phyloP scores from a whole-genome alignment of 2,888 invertebrate species.

The Salticus scenicus region DNA sequence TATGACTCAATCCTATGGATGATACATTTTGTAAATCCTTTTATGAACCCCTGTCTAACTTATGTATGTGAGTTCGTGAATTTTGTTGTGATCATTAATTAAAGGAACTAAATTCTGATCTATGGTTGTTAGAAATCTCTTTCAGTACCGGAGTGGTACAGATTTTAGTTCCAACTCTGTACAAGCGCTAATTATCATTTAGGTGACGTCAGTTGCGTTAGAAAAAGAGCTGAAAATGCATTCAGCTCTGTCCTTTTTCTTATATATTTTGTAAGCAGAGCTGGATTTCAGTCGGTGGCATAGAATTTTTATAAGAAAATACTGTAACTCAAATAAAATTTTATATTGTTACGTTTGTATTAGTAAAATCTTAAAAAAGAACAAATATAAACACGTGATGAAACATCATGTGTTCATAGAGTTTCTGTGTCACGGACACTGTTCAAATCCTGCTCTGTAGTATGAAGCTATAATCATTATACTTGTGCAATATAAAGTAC shows the following conservation, averaged over 20 bases:
- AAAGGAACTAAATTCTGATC: conserved; percentile 26
- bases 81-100: conserved; percentile 24
- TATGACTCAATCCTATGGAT: neutral
- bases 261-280: conserved; percentile 42
- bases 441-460: conserved; percentile 45
- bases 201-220: conserved; percentile 29
- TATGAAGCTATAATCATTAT: conserved; percentile 30
- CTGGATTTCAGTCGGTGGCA: conserved; percentile 44
- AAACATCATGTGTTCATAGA: neutral
- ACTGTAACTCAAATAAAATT: conserved; percentile 12
- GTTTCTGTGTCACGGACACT: neutral
- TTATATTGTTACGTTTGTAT: conserved; percentile 5
- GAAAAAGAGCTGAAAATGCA: conserved; percentile 42
- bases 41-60: conserved; percentile 19
- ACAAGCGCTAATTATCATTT: conserved; percentile 24
- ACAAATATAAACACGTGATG: neutral
- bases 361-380: neutral
- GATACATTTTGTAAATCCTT: conserved; percentile 35
- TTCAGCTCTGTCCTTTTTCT: conserved; percentile 41
- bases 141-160: conserved; percentile 52
- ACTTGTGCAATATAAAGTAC: conserved; percentile 59
- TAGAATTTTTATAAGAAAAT: conserved; percentile 17
- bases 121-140: conserved; percentile 35
- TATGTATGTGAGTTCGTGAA: conserved; percentile 27
- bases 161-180: conserved; percentile 23